Evolutionary conservation across 2,888 invertebrate species (phyloP), one percentile per base, ranked within the genome.

Genomic region (Caenorhabditis afra): DNA sequence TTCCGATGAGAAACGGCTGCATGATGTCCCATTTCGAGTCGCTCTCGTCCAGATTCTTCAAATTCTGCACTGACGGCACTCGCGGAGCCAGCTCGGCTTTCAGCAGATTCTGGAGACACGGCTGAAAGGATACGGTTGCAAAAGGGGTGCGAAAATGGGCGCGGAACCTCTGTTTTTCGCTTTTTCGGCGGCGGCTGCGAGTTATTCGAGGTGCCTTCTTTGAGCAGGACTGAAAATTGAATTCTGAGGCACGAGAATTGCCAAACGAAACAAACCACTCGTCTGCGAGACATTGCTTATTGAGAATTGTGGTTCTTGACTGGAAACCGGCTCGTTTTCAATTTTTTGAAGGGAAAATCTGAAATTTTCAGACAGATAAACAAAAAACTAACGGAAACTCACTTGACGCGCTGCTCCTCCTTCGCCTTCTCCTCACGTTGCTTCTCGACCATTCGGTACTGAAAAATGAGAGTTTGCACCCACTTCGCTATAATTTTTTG

Each of bases 1-100:
- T 94, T 86, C 96, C 96, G 86, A 96, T 95, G 75, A 96, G 94
- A 87, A 94, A 94, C 0, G 94, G 94, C 91, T 95, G 95, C 93
- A 96, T 93, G 91, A 95, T 64, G 0, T 94, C 94, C 96, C 96
- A 96, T 71, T 95, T 95, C 61, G 95, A 95, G 68, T 85, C 85
- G 52, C 84, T 84, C 50, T 79, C 71, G 14, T 84, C 84, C 47
- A 84, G 57, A 70, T 80, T 80, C 37, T 50, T 52, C 12, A 84
- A 55, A 18, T 79, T 79, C 18, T 70, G 74, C n/a, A 68, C 74
- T 4, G 82, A 82, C 0, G 74, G 49, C 18, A 64, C 67, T 1
- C 75, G 75, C 10, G 53, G 52, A 11, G 61, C 35, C 4, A 61
- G 0, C 12, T 62, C 64, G 8, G 61, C 3, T 12, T 52, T 65